Evolutionary conservation across 2,113 vertebrate genomes (phyloP), one percentile per base, ranked within the genome.

Genomic region (Pycnonotus jocosus): DNA sequence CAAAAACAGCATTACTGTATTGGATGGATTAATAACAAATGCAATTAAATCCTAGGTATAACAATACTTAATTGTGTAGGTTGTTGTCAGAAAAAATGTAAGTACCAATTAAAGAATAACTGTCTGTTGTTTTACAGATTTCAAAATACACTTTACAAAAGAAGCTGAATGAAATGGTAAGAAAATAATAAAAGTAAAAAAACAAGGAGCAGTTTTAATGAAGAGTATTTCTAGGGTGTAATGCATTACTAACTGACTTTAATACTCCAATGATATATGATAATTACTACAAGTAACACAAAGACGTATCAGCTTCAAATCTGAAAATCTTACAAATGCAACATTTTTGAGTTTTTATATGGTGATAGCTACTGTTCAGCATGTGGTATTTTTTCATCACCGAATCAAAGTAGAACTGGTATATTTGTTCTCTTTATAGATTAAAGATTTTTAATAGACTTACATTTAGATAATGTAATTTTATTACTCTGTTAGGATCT

Each of bases 121-220:
- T 97, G 79, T 96, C 80, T 96, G 51, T 81, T 90, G 42, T 98
- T 98, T 98, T 97, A 90, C 98, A 99, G 99, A 97, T 99, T 98
- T 98, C 98, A 96, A 99, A 99, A 96, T 99, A 98, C 97, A 98
- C 97, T 97, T 98, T 99, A 96, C 98, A 99, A 98, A 99, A 99
- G 98, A 99, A 98, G 98, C 96, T 99, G 88, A 98, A 96, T 53
- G 99, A 99, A 97, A 98, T 99, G 99, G 99, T 99, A 98, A 99
- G 99, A 97, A 95, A 95, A 69, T 72, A 65, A 24, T 72, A 44
- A 6, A 90, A 77, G 4, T 15, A 28, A 66, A 85, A 87, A 38
- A 22, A 51, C 1, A 62, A 66, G 20, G 27, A 92, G 81, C 38
- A 68, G 30, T 37, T 79, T 71, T 38, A 85, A 62, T 89, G 57